Evolutionary conservation across 2,888 invertebrate species (phyloP), one percentile per base, ranked within the genome.

Genomic region (Steinernema carpocapsae): DNA sequence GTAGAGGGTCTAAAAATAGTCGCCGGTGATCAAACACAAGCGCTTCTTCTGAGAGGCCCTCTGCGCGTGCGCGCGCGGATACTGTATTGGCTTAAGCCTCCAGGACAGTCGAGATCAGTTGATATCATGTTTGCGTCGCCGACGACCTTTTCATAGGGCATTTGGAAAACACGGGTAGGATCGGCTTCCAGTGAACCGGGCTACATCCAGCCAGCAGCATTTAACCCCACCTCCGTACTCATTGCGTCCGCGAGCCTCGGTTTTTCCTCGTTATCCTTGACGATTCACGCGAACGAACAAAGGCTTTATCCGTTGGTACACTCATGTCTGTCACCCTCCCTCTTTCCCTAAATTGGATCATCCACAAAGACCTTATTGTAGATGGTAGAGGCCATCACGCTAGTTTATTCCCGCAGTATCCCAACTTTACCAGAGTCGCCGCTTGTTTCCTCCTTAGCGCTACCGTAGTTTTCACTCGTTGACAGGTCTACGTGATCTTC

Each of bases 31-130:
- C 64, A 64, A 64, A 64, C 64, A 64, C 64, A 64, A 37, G 64
- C 32, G 64, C 64, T 64, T 37, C 64, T 64, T n/a, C 64, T 64
- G 64, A 64, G 64, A 64, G 64, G 64, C 64, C 64, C 64, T 64
- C 64, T 64, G 37, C 32, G 64, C 64, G 64, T 17, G 48, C 32
- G 29, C 64, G 32, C 64, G 32, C 64, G 29, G 64, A 64, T 64
- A 64, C 64, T 29, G 64, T 64, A 64, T 64, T 22, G 56, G 64
- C n/a, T 48, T 37, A 37, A 48, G 48, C 64, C 64, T 64, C 14
- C 37, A 32, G 64, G 64, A 37, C 64, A 17, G 29, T 32, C 64
- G 29, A 32, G 64, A 64, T 32, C 32, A 32, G 64, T 64, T 64
- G 64, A 64, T 64, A 29, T 64, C 37, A 37, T 64, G 64, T 64